These are phyloP conservation scores for Romanogobio albipinnatus DNA, from an alignment of 2,113 vertebrate genomes.

Conservation along the genomic window DNA sequence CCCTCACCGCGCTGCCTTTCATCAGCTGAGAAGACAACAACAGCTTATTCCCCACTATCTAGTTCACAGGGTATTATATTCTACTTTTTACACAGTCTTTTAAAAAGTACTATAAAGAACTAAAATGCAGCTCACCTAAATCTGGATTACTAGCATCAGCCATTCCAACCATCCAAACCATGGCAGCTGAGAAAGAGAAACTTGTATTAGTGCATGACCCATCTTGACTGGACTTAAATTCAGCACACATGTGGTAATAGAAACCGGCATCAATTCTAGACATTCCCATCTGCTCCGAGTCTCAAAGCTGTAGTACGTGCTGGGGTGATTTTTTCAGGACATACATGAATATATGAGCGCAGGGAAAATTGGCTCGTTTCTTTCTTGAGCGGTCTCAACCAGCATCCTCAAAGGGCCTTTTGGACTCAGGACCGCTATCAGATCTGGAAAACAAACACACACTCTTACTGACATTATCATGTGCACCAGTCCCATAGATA, in stretches of 20 bases:
- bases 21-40: slow-evolving; percentile 71
- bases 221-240: background rate
- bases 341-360: slow-evolving; percentile 98
- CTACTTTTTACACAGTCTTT: background rate
- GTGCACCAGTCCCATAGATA: background rate
- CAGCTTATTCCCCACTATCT: background rate
- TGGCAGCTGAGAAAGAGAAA: slow-evolving; percentile 81
- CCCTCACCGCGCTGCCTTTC: slow-evolving; percentile 71
- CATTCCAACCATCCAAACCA: slow-evolving; percentile 97
- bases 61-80: background rate
- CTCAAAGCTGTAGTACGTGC: background rate
- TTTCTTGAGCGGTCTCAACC: slow-evolving; percentile 96
- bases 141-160: slow-evolving; percentile 68
- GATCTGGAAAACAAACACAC: slow-evolving; percentile 78
- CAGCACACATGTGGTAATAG: background rate
- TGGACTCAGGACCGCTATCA: slow-evolving; percentile 92
- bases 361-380: slow-evolving; percentile 97
- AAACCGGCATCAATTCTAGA: background rate
- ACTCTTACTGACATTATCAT: background rate
- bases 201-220: background rate
- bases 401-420: slow-evolving; percentile 94
- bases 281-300: background rate
- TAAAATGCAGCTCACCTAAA: slow-evolving; percentile 55
- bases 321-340: slow-evolving; percentile 57
- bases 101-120: background rate